Evolutionary conservation across 2,797 vertebrate species (phyloP).

Genomic region (Pelodytes ibericus): DNA sequence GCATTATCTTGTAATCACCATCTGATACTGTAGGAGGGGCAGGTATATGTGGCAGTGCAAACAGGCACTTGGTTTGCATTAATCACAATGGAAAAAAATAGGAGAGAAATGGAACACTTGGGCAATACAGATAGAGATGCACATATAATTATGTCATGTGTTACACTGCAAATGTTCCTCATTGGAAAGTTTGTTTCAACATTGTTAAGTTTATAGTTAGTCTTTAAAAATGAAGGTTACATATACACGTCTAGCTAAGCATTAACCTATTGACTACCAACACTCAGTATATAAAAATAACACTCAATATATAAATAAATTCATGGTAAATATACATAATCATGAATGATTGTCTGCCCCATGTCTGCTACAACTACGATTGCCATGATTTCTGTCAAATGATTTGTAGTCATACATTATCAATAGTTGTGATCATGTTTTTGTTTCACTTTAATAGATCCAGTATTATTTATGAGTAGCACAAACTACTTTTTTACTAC

Average conservation of each 20-base stretch:
- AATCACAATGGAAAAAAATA: background rate
- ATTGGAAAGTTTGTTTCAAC: background rate
- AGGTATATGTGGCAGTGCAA: background rate
- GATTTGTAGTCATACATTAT: too few species aligned
- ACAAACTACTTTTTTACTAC: too few species aligned
- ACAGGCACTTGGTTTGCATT: background rate
- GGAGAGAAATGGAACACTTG: background rate
- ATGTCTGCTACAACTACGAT: too few species aligned
- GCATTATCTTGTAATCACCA: conserved; percentile 12
- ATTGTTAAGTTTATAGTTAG: background rate
- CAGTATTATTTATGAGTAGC: too few species aligned
- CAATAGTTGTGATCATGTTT: too few species aligned
- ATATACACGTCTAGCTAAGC: background rate
- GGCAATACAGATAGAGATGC: background rate
- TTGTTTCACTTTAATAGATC: too few species aligned
- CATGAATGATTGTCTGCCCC: too few species aligned
- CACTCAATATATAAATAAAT: too few species aligned
- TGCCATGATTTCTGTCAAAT: too few species aligned
- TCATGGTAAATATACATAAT: too few species aligned
- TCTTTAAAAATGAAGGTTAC: background rate
- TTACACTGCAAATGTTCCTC: background rate
- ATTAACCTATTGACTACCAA: too few species aligned
- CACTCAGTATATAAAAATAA: too few species aligned
- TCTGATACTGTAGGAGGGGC: background rate
- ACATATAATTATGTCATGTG: background rate